Base-by-base conservation (phyloP, 92 coral and sea anemone species). In the Parazoanthus darwini region DNA sequence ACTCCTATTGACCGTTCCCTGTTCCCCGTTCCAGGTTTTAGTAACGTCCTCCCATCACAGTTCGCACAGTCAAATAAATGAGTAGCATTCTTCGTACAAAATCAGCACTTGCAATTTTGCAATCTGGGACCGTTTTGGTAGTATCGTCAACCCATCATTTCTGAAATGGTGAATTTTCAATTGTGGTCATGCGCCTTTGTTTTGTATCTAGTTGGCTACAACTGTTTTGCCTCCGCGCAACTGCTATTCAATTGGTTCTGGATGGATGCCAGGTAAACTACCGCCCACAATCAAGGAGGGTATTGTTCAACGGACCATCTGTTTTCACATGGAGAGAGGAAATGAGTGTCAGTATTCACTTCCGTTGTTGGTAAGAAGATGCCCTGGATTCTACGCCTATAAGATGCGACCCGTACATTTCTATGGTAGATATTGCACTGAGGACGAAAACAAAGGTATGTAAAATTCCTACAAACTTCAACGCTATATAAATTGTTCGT, bases 331-430 rank as follows among this genome's bases (percentile, higher is more conserved):
- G 58, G 82, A 44, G 18, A 63, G 22, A 23, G 63, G 82, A 18
- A 78, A 46, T 10, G 37, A 44, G 23, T 78, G 82, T 44, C 42
- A 43, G 6, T 78, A 78, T 22, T 43, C 82, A 18, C 82, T 78
- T 20, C 37, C 82, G 5, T 29, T 46, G 18, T 10, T 78, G 82
- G 82, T 78, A 3, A 46, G 82, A 78, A 29, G 82, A 44, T 78
- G 82, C 25, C 82, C 82, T 25, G 65, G 65, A 6, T 78, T 78
- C 50, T 78, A 22, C 18, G 82, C 82, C 37, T 78, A 78, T 46
- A 78, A 78, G 37, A n/a, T 78, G 37, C 82, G 46, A 46, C 13
- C 58, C 8, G 5, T 78, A 2, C 1, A 8, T 44, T 78, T 78
- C 65, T 78, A 43, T n/a, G 82, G 82, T 7, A 78, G 14, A 23